Evolutionary conservation across 2,797 vertebrate species (phyloP).

Genomic region (Antennarius maculatus): DNA sequence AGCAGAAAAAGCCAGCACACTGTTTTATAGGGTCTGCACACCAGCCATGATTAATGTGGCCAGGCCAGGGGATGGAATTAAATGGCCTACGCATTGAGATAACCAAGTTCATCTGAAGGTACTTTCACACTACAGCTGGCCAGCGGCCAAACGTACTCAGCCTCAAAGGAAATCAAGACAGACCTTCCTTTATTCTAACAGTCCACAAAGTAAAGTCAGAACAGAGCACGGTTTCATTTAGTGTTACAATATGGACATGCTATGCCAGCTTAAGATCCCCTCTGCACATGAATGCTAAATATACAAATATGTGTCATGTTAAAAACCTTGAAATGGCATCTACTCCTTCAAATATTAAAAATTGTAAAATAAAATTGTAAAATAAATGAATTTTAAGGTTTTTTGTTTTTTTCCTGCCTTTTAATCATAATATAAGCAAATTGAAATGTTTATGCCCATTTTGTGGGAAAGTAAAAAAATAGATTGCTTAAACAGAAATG

Average conservation of each 20-base stretch:
- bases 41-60: constrained; percentile 81
- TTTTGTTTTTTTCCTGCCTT: too few species aligned
- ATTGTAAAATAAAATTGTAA: too few species aligned
- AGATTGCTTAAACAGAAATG: neutral
- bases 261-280: neutral
- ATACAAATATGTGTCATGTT: neutral
- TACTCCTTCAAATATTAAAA: too few species aligned
- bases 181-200: constrained; percentile 56
- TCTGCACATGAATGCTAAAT: neutral
- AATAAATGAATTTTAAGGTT: too few species aligned
- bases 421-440: too few species aligned
- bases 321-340: too few species aligned
- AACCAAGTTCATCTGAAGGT: constrained; percentile 85
- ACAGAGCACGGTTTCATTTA: constrained; percentile 22
- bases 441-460: neutral
- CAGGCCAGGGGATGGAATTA: constrained; percentile 75
- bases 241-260: constrained; percentile 21
- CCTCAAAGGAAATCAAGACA: constrained; percentile 64
- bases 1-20: constrained; percentile 74
- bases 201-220: constrained; percentile 42
- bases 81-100: constrained; percentile 75
- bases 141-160: constrained; percentile 67
- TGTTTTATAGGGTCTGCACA: constrained; percentile 80
- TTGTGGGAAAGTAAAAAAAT: neutral
- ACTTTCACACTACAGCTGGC: constrained; percentile 77